Conservation (phyloP, 2,888 invertebrate species). For the Caenorhabditis drosophilae region DNA sequence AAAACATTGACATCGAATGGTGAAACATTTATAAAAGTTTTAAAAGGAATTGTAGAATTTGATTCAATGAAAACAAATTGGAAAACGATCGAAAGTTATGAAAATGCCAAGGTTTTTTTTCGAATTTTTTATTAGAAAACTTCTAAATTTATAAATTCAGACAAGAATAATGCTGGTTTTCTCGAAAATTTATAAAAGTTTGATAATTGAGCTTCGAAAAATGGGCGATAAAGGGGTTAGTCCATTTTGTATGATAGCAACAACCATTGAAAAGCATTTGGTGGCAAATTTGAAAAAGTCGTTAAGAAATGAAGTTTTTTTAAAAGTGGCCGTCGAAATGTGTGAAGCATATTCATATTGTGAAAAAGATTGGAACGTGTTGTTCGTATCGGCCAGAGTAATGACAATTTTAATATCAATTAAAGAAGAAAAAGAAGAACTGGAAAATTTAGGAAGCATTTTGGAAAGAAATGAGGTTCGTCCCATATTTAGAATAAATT, state of each 20-base stretch:
- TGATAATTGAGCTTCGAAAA: constrained; percentile 7
- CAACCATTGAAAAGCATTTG: constrained; percentile 3
- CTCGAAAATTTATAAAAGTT: constrained; percentile 7
- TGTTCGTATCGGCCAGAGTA: background rate
- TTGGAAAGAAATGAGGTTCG: too few species aligned
- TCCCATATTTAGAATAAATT: too few species aligned
- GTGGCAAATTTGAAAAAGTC: background rate
- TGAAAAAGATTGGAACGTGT: background rate
- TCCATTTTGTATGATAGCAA: constrained; percentile 8
- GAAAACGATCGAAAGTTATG: background rate
- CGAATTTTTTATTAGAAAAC: background rate
- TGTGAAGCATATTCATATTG: background rate
- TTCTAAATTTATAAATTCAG: too few species aligned
- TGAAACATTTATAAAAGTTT: background rate
- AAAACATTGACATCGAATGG: background rate
- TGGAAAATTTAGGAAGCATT: too few species aligned
- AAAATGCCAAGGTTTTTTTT: background rate
- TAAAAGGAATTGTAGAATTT: background rate
- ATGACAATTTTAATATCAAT: background rate
- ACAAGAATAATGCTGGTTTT: constrained; percentile 6
- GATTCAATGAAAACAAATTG: background rate
- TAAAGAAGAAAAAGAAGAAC: too few species aligned
- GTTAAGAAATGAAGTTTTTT: constrained; percentile 5
- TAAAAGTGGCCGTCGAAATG: background rate
- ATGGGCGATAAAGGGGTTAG: constrained; percentile 7